Percentiles rank a stretch among this genome's conserved stretches.
Conservation (phyloP, 2,797 vertebrate species). For the Hypotaenidia philippensis region DNA sequence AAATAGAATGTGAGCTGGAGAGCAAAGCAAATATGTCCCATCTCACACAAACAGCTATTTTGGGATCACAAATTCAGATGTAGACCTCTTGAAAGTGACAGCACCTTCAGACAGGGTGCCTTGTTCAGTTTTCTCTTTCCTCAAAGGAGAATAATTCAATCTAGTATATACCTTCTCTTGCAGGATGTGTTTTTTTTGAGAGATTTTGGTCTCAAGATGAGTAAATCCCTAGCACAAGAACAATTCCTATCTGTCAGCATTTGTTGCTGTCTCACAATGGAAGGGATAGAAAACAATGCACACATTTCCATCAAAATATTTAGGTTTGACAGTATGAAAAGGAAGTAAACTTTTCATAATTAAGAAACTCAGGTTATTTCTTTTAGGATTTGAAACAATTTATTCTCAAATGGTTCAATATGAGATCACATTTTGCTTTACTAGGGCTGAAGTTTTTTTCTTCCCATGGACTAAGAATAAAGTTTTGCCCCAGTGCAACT, state of each 20-base stretch:
- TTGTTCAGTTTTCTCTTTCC: not conserved
- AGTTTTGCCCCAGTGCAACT: not conserved
- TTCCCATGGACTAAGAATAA: not conserved
- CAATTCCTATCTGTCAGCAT: not conserved
- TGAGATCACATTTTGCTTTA: not conserved
- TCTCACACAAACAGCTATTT: not conserved
- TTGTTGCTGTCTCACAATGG: not conserved
- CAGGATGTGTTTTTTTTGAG: not conserved
- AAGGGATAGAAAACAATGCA: not conserved
- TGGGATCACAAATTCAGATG: not conserved
- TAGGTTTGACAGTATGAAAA: not conserved
- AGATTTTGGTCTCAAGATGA: not conserved
- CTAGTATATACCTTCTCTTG: not conserved
- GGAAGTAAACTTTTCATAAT: not conserved
- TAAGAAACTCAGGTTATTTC: not conserved
- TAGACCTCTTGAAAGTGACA: not conserved
- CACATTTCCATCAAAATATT: not conserved
- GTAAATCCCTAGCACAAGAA: not conserved
- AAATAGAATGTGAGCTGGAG: not conserved
- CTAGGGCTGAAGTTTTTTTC: not conserved
- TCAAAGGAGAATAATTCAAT: not conserved
- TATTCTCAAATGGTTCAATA: not conserved
- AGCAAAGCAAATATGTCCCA: not conserved
- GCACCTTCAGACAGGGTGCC: not conserved
- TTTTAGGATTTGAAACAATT: not conserved